Evolutionary conservation across 2,888 invertebrate genomes (phyloP).

Genomic region (Pyrgus malvae): DNA sequence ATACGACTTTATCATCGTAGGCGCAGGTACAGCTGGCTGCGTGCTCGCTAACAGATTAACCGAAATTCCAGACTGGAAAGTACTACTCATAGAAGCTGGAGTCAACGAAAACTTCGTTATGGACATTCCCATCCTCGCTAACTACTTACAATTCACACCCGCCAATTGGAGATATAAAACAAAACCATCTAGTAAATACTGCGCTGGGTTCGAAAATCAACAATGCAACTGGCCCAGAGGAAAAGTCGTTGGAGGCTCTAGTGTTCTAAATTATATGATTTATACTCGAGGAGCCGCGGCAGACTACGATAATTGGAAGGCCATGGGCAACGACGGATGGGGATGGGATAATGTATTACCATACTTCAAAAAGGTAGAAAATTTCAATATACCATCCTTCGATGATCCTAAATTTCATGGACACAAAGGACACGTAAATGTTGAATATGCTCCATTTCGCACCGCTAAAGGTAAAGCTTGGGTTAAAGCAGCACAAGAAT

Average conservation of each 20-base stretch:
- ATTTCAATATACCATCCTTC: constrained; percentile 82
- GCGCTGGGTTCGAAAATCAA: constrained; percentile 87
- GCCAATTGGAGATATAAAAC: constrained; percentile 93
- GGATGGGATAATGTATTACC: constrained; percentile 86
- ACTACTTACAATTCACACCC: constrained; percentile 86
- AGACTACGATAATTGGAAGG: constrained; percentile 90
- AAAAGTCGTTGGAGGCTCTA: constrained; percentile 91
- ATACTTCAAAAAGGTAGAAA: constrained; percentile 90
- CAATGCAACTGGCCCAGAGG: constrained; percentile 91
- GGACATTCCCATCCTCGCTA: constrained; percentile 89
- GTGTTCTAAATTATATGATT: constrained; percentile 91
- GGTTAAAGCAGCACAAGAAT: constrained; percentile 83
- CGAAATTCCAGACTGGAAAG: constrained; percentile 85
- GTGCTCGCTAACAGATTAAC: constrained; percentile 87
- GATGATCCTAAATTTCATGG: constrained; percentile 78
- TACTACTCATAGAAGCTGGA: constrained; percentile 89
- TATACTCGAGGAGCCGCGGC: constrained; percentile 86
- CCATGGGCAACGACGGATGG: constrained; percentile 88
- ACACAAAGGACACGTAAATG: constrained; percentile 79
- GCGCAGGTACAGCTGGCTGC: constrained; percentile 91
- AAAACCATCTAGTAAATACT: constrained; percentile 86
- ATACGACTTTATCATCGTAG: constrained; percentile 90
- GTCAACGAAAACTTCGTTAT: constrained; percentile 85
- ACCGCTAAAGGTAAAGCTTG: constrained; percentile 79
- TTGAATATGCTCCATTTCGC: constrained; percentile 78